Evolutionary conservation across 2,888 invertebrate genomes (phyloP).

Genomic region (Agriopis aurantiaria): DNA sequence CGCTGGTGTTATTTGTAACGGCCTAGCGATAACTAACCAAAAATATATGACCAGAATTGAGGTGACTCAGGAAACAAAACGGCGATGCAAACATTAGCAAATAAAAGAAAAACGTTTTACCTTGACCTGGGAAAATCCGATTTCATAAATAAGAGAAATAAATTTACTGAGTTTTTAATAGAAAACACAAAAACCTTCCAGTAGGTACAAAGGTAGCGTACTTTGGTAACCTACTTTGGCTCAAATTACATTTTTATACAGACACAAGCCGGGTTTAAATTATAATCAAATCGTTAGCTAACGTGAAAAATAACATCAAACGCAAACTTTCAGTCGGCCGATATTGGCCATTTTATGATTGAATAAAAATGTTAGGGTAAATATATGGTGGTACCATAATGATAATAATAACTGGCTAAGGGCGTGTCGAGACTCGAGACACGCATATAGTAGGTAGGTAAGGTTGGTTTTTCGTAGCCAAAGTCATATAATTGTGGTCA

Average conservation of each 20-base stretch:
- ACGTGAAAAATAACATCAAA: slow-evolving; percentile 12
- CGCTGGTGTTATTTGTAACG: no score
- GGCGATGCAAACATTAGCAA: neutral
- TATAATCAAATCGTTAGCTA: slow-evolving; percentile 1
- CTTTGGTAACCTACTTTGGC: no score
- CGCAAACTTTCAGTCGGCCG: neutral
- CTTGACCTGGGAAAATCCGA: neutral
- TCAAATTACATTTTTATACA: slow-evolving; percentile 14
- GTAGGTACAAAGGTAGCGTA: neutral
- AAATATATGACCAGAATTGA: neutral
- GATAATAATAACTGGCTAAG: no score
- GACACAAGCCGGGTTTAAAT: slow-evolving; percentile 6
- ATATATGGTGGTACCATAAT: no score
- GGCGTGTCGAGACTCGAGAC: no score
- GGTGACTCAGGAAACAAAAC: neutral
- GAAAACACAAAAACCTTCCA: slow-evolving; percentile 2
- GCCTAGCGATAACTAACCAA: neutral
- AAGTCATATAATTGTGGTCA: no score
- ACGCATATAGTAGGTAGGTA: no score
- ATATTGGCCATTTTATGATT: neutral
- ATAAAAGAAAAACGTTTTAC: slow-evolving; percentile 5
- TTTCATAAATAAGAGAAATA: slow-evolving; percentile 9
- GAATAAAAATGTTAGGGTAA: neutral
- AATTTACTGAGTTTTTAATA: slow-evolving; percentile 16
- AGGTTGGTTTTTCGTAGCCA: no score